Base-by-base conservation (phyloP, 2,888 invertebrate species). In the Iphiclides podalirius region DNA sequence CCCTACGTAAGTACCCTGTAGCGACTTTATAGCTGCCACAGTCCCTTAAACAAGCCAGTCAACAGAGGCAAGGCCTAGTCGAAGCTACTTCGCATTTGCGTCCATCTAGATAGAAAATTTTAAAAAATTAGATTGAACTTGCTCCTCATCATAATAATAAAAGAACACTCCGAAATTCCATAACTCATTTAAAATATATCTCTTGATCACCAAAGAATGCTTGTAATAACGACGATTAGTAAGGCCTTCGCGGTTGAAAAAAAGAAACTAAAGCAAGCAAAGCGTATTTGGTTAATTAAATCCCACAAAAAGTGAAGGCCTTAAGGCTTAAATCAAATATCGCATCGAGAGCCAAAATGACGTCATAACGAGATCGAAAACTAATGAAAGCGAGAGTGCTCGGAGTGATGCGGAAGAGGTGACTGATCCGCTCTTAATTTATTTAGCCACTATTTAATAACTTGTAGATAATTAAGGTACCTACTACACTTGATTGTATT, bases 1-100 rank as follows among this genome's bases (percentile, higher is more conserved):
- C 79, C 95, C 95, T 17, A 91, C 92, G 95, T 95, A 82, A 91
- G 93, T 89, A 31, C 6, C 26, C 6, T 26, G 6, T 26, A 1
- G 9, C 9, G 6, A 4, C 4, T 20, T 4, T 20, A 20, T 20
- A 4, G 6, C 6, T 4, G n/a, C 31, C 2, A 7, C 2, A 31
- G 12, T 31, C 9, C 12, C 31, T 31, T 31, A 2, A 2, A 4
- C 31, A 31, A 9, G 8, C n/a, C 9, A 11, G 4, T 4, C 31
- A 31, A 2, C 31, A 3, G 31, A 9, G 4, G n/a, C n/a, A n/a
- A n/a, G n/a, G n/a, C n/a, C n/a, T n/a, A n/a, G n/a, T n/a, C n/a
- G n/a, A n/a, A n/a, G n/a, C n/a, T n/a, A n/a, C n/a, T n/a, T n/a
- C n/a, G n/a, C n/a, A n/a, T n/a, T n/a, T n/a, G n/a, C n/a, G n/a